These are phyloP conservation scores for Aphidius gifuensis DNA, from an alignment of 1,140 invertebrate species.

Conservation along the genomic window DNA sequence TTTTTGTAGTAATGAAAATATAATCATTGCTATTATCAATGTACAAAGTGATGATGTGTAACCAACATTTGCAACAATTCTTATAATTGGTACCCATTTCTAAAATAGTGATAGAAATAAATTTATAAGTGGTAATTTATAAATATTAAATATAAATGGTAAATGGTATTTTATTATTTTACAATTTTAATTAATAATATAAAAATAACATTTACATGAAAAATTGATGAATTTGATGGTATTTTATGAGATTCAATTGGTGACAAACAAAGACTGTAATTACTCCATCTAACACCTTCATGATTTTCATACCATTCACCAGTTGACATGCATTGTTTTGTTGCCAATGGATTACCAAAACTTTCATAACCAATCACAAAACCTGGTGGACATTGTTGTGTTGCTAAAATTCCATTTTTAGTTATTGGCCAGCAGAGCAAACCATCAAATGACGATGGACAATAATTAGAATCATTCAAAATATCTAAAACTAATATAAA, in stretches of 20 bases:
- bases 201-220: slow-evolving; percentile 24
- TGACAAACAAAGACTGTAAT: slow-evolving; percentile 48
- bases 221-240: slow-evolving; percentile 25
- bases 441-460: slow-evolving; percentile 45
- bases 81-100: slow-evolving; percentile 60
- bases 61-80: slow-evolving; percentile 61
- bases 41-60: slow-evolving; percentile 62
- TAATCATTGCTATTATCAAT: slow-evolving; percentile 60
- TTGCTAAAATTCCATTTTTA: slow-evolving; percentile 27
- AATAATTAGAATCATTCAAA: slow-evolving; percentile 24
- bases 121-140: neutral
- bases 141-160: no score
- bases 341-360: slow-evolving; percentile 27
- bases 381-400: slow-evolving; percentile 40
- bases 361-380: slow-evolving; percentile 25
- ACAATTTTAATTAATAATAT: no score
- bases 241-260: no score
- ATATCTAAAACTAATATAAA: slow-evolving; percentile 16
- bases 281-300: slow-evolving; percentile 36
- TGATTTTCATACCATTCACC: slow-evolving; percentile 40
- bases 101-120: slow-evolving; percentile 38
- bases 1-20: slow-evolving; percentile 52
- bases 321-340: slow-evolving; percentile 37
- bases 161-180: no score
- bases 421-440: slow-evolving; percentile 48